Percentiles rank a stretch among this genome's conserved stretches.
Evolutionary conservation across 2,888 invertebrate species (phyloP).

Genomic region (Conchocele bisecta): DNA sequence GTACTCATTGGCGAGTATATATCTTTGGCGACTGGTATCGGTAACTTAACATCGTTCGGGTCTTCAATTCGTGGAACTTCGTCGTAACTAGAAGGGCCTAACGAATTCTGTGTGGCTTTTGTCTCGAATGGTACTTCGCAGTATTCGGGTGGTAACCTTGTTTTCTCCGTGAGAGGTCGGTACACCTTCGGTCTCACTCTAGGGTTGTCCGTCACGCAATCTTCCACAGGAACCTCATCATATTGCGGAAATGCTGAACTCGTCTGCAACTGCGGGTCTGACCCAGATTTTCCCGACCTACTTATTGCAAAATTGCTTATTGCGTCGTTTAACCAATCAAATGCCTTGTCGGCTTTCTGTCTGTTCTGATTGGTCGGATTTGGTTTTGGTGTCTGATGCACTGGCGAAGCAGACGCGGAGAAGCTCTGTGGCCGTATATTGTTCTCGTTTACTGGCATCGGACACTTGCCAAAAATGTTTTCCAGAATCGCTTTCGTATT

Average conservation of each 20-base stretch:
- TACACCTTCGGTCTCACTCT: constrained; percentile 40
- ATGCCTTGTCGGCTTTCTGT: constrained; percentile 78
- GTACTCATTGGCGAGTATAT: constrained; percentile 62
- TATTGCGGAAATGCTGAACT: constrained; percentile 46
- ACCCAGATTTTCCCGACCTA: constrained; percentile 55
- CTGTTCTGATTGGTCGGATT: neutral
- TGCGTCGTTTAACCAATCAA: constrained; percentile 83
- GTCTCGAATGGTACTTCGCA: constrained; percentile 45
- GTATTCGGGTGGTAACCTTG: constrained; percentile 40
- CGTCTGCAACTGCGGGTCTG: constrained; percentile 24
- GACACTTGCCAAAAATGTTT: constrained; percentile 41
- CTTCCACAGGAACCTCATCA: constrained; percentile 70
- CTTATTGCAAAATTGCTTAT: constrained; percentile 69
- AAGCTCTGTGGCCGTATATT: no score
- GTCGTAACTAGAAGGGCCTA: constrained; percentile 62
- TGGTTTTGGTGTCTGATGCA: neutral
- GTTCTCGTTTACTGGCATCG: no score
- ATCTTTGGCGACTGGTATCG: constrained; percentile 42
- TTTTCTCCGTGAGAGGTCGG: neutral
- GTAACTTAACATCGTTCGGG: constrained; percentile 50
- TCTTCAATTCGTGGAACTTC: constrained; percentile 63
- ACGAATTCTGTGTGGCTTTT: neutral
- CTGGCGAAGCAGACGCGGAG: neutral
- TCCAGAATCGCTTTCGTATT: constrained; percentile 44
- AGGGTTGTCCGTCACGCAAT: neutral